These are phyloP conservation scores for Anthophora plumipes DNA, from an alignment of 2,888 invertebrate genomes.

Conservation along the genomic window DNA sequence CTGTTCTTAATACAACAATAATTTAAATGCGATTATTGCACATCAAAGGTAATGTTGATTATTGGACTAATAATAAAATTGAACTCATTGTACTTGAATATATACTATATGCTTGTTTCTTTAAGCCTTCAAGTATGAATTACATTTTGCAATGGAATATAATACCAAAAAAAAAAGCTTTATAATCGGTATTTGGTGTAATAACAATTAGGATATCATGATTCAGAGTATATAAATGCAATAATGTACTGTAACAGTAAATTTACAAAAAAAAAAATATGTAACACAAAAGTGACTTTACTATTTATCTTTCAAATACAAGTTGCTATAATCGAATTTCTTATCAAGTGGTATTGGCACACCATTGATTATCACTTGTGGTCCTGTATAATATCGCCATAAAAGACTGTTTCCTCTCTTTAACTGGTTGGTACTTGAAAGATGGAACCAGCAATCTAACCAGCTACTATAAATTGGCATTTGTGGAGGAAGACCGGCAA, in stretches of 20 bases:
- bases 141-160: neutral
- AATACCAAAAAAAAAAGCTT: constrained; percentile 1
- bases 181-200: neutral
- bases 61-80: constrained; percentile 15
- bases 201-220: constrained; percentile 10
- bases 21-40: constrained; percentile 19
- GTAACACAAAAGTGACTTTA: constrained; percentile 39
- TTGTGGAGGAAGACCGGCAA: constrained; percentile 92
- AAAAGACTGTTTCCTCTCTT: constrained; percentile 94
- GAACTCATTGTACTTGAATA: constrained; percentile 14
- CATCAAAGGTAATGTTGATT: constrained; percentile 1
- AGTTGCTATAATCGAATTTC: constrained; percentile 34
- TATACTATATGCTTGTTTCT: constrained; percentile 19
- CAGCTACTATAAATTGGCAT: constrained; percentile 94
- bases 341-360: constrained; percentile 74
- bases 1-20: constrained; percentile 15
- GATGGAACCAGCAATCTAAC: constrained; percentile 93
- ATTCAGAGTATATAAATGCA: constrained; percentile 35
- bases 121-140: constrained; percentile 2
- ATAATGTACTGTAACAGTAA: constrained; percentile 14
- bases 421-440: constrained; percentile 90
- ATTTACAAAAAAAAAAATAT: constrained; percentile 38
- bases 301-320: constrained; percentile 45
- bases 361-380: constrained; percentile 75
- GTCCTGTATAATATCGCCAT: constrained; percentile 90